phyloP scores from a whole-genome alignment of 2,888 invertebrate genomes.

The Teleogryllus oceanicus region DNA sequence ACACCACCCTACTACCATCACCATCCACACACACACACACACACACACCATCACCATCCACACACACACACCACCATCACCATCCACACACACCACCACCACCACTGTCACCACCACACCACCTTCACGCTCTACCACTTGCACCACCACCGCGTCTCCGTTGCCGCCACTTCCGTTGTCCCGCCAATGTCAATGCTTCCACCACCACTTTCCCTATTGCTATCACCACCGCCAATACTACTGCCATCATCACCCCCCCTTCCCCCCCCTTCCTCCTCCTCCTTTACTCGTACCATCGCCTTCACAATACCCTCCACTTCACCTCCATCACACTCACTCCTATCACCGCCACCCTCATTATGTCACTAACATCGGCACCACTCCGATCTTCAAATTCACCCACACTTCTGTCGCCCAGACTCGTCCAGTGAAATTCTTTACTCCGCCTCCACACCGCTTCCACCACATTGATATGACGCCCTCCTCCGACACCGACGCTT shows the following conservation, averaged over 20 bases:
- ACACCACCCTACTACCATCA: too few relatives aligned
- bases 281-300: constrained; percentile 47
- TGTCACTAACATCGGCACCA: too few relatives aligned
- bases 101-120: background rate
- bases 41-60: background rate
- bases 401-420: too few relatives aligned
- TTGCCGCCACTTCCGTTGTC: background rate
- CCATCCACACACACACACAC: too few relatives aligned
- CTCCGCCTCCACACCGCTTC: too few relatives aligned
- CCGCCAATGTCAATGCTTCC: background rate
- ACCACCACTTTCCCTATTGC: background rate
- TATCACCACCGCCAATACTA: background rate
- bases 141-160: background rate
- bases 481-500: too few relatives aligned
- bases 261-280: constrained; percentile 52
- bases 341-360: constrained; percentile 35
- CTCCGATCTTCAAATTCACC: too few relatives aligned
- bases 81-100: background rate
- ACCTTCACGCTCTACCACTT: background rate
- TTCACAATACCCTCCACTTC: constrained; percentile 48
- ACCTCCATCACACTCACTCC: constrained; percentile 48
- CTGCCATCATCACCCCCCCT: constrained; percentile 35
- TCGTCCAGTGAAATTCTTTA: too few relatives aligned
- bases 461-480: too few relatives aligned
- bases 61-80: background rate